A percentile compares a stretch with the other conserved stretches of the same genome.
Conservation (phyloP, 2,888 invertebrate species). For the Drosophila meridionalis region DNA sequence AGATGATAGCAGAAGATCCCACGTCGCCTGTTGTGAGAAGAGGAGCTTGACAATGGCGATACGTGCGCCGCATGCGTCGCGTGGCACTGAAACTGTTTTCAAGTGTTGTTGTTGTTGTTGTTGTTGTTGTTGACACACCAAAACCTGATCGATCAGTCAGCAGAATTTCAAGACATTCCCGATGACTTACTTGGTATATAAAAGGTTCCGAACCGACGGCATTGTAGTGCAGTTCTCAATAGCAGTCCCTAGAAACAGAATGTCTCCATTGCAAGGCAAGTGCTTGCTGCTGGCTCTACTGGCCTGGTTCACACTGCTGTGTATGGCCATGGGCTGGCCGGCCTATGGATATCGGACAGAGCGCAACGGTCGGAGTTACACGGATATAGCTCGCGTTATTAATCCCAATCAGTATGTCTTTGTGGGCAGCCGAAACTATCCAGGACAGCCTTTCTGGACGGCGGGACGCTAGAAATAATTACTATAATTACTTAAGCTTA, state of each 20-base stretch:
- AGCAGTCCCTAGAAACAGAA: slow-evolving; percentile 42
- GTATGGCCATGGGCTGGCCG: slow-evolving; percentile 22
- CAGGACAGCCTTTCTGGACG: slow-evolving; percentile 87
- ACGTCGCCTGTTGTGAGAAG: slow-evolving; percentile 21
- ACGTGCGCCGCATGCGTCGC: slow-evolving; percentile 60
- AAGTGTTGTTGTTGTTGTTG: background rate
- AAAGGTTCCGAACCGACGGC: slow-evolving; percentile 42
- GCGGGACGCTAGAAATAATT: slow-evolving; percentile 44
- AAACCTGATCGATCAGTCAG: slow-evolving; percentile 66
- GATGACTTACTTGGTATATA: slow-evolving; percentile 47
- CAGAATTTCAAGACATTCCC: slow-evolving; percentile 42
- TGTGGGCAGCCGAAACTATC: slow-evolving; percentile 83
- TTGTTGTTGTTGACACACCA: slow-evolving; percentile 29
- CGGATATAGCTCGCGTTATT: slow-evolving; percentile 89
- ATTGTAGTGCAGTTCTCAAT: slow-evolving; percentile 52
- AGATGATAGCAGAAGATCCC: slow-evolving; percentile 35
- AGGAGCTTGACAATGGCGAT: slow-evolving; percentile 36
- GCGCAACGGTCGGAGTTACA: slow-evolving; percentile 87
- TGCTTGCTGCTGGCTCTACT: slow-evolving; percentile 29
- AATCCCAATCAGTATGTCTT: slow-evolving; percentile 87
- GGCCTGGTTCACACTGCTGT: slow-evolving; percentile 37
- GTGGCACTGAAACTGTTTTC: slow-evolving; percentile 15
- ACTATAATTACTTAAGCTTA: background rate
- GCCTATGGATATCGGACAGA: slow-evolving; percentile 24
- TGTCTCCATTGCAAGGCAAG: slow-evolving; percentile 39